These are phyloP conservation scores for Dicycla oo DNA, from an alignment of 2,888 invertebrate genomes.

Conservation along the genomic window DNA sequence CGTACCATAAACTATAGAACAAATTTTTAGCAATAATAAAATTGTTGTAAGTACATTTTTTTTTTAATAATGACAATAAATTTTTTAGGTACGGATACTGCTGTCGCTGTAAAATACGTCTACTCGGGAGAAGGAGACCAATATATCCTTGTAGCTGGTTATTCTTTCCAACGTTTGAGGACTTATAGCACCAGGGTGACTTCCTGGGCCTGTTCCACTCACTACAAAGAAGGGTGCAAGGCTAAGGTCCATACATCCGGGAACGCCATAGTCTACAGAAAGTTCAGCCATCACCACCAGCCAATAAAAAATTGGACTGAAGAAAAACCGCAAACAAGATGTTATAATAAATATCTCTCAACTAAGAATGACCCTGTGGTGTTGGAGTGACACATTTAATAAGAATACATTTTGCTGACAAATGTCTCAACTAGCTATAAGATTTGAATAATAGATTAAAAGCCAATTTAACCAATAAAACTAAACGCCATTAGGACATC, in stretches of 20 bases:
- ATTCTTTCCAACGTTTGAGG: slow-evolving; percentile 42
- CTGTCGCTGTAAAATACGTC: slow-evolving; percentile 29
- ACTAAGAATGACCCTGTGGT: background rate
- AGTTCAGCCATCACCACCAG: slow-evolving; percentile 23
- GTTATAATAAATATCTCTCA: slow-evolving; percentile 38
- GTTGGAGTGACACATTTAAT: background rate
- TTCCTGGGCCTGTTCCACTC: slow-evolving; percentile 39
- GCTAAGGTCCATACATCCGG: slow-evolving; percentile 38
- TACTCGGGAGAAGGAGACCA: slow-evolving; percentile 33
- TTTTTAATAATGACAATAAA: background rate
- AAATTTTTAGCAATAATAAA: background rate
- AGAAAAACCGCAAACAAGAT: slow-evolving; percentile 19
- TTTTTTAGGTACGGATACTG: slow-evolving; percentile 25
- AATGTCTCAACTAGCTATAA: background rate
- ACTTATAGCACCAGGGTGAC: slow-evolving; percentile 40
- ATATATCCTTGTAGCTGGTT: slow-evolving; percentile 40
- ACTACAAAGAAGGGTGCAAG: slow-evolving; percentile 46
- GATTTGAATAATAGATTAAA: background rate
- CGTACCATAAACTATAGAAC: background rate
- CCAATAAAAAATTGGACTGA: slow-evolving; percentile 37
- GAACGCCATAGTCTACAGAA: slow-evolving; percentile 18
- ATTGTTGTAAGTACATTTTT: background rate
- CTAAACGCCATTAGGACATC: background rate
- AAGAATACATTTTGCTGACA: background rate
- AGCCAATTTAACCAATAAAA: background rate